A percentile compares a stretch with the other conserved stretches of the same genome.
Evolutionary conservation across 2,888 invertebrate genomes (phyloP).

Genomic region (Tholera decimalis): DNA sequence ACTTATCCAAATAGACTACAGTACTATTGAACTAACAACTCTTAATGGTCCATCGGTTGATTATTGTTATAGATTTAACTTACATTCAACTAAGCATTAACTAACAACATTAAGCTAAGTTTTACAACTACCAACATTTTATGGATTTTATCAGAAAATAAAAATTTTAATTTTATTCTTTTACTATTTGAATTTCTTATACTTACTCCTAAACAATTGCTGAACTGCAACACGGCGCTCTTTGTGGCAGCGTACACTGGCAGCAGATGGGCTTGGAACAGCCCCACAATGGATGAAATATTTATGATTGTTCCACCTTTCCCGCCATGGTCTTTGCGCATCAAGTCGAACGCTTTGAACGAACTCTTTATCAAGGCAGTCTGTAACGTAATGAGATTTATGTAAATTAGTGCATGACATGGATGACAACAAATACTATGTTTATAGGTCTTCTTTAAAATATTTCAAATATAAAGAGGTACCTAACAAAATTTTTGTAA

Average conservation of each 20-base stretch:
- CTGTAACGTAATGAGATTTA: slow-evolving; percentile 63
- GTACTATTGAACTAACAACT: too few species aligned
- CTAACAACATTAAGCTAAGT: too few species aligned
- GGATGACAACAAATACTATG: neutral
- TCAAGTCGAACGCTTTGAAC: slow-evolving; percentile 80
- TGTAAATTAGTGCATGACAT: neutral
- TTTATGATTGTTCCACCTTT: slow-evolving; percentile 85
- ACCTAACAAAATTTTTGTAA: too few species aligned
- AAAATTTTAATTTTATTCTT: too few species aligned
- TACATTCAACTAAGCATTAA: too few species aligned
- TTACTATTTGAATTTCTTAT: neutral
- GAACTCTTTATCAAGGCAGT: slow-evolving; percentile 81
- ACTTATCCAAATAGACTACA: too few species aligned
- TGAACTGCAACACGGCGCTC: slow-evolving; percentile 84
- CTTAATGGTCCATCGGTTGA: too few species aligned
- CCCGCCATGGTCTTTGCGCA: slow-evolving; percentile 82
- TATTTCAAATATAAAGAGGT: too few species aligned
- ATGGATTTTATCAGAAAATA: too few species aligned
- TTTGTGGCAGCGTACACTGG: slow-evolving; percentile 85
- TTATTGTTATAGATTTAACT: too few species aligned
- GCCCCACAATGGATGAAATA: slow-evolving; percentile 81
- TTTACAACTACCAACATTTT: too few species aligned
- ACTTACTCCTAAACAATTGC: slow-evolving; percentile 84
- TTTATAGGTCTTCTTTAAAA: too few species aligned
- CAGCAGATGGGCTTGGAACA: slow-evolving; percentile 71